Evolutionary conservation across 1,140 invertebrate species (phyloP).

Genomic region (Diabrotica undecimpunctata): DNA sequence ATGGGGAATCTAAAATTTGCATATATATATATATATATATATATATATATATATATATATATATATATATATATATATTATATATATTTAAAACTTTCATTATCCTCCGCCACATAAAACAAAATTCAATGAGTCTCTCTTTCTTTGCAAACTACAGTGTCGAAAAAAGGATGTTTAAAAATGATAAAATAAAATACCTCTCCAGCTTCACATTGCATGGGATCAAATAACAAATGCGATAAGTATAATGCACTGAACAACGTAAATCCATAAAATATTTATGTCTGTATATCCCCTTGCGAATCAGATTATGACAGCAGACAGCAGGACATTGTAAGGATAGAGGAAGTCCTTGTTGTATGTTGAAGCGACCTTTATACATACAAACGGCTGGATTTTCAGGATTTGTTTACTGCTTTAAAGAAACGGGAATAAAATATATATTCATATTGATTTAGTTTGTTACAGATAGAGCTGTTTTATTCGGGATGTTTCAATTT

Average conservation of each 20-base stretch:
- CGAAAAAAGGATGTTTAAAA: conserved; percentile 9
- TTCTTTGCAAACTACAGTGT: not conserved
- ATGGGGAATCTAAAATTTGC: no score
- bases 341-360: not conserved
- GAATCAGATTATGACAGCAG: conserved; percentile 47
- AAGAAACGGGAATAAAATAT: not conserved
- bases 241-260: conserved; percentile 48
- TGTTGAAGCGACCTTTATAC: conserved; percentile 7
- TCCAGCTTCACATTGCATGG: conserved; percentile 26
- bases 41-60: no score
- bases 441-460: not conserved
- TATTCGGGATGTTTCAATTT: no score
- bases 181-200: conserved; percentile 5
- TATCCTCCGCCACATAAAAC: no score
- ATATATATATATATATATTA: no score
- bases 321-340: conserved; percentile 21
- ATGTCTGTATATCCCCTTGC: conserved; percentile 37
- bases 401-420: not conserved
- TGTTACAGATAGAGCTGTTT: not conserved
- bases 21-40: no score
- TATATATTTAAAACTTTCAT: no score
- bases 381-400: conserved; percentile 8
- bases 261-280: conserved; percentile 50
- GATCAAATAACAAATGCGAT: conserved; percentile 47
- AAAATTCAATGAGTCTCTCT: no score